These are phyloP conservation scores for Elanoides forficatus DNA, from an alignment of 2,113 vertebrate species.

Conservation along the genomic window DNA sequence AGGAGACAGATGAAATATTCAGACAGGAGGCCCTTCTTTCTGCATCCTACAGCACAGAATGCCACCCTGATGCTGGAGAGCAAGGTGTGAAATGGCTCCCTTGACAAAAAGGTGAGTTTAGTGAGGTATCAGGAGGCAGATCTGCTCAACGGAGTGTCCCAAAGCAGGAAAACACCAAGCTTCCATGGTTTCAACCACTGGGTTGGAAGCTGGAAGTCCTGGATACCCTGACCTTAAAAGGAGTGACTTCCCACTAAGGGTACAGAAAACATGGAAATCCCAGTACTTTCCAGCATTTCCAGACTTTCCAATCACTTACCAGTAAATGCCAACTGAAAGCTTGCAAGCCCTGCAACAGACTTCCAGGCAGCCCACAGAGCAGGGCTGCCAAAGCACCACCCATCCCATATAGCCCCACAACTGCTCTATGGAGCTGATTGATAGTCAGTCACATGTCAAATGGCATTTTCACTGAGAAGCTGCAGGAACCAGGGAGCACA, in stretches of 20 bases:
- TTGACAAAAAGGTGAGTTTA: background rate
- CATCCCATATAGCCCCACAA: background rate
- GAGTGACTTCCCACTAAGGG: background rate
- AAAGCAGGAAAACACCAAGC: background rate
- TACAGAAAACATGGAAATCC: conserved; percentile 9
- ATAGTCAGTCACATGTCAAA: conserved; percentile 31
- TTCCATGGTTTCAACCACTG: background rate
- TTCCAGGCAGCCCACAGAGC: background rate
- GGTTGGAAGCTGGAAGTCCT: background rate
- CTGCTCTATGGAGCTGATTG: background rate
- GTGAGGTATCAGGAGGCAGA: background rate
- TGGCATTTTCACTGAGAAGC: conserved; percentile 13
- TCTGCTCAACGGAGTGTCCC: background rate
- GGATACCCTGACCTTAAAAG: background rate
- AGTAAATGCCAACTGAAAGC: background rate
- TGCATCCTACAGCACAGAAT: background rate
- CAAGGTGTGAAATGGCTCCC: background rate
- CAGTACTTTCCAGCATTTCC: background rate
- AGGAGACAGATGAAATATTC: background rate
- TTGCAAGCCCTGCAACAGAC: background rate
- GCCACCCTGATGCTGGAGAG: background rate
- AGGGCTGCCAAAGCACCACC: background rate
- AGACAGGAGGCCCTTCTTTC: background rate
- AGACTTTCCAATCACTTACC: background rate
- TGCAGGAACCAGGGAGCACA: background rate